Percentiles rank a stretch among this genome's conserved stretches.
Evolutionary conservation across 37 sponge, comb jelly and placozoan genomes (phyloP).

Genomic region (Axinella damicornis): DNA sequence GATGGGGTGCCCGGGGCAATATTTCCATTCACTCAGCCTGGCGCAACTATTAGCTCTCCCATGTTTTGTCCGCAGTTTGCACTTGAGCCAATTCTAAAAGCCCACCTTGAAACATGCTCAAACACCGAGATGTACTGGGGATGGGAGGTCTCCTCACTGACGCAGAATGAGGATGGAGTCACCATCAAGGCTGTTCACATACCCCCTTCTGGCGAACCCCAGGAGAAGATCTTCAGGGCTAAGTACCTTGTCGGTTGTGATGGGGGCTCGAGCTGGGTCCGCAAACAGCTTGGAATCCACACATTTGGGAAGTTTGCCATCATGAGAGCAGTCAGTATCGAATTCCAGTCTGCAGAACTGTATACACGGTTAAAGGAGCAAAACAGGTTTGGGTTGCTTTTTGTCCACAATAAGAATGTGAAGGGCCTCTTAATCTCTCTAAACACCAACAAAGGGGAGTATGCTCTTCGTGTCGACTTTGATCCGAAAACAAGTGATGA

Average conservation of each 20-base stretch:
- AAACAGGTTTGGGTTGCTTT: conserved; percentile 6
- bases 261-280: conserved; percentile 66
- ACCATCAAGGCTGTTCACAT: conserved; percentile 4
- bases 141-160: conserved; percentile 30
- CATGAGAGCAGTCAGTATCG: conserved; percentile 61
- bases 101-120: conserved; percentile 34
- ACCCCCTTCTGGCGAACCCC: background rate
- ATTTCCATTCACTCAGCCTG: conserved; percentile 32
- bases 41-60: conserved; percentile 17
- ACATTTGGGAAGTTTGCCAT: conserved; percentile 68
- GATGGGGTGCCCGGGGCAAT: conserved; percentile 20
- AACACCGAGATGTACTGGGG: conserved; percentile 59
- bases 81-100: conserved; percentile 64
- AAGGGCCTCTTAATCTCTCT: conserved; percentile 24
- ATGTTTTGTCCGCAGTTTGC: conserved; percentile 66
- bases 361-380: background rate
- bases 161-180: conserved; percentile 71
- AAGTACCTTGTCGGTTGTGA: conserved; percentile 69
- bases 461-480: conserved; percentile 34
- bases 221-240: conserved; percentile 50
- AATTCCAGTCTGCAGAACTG: conserved; percentile 58
- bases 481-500: conserved; percentile 29
- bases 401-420: conserved; percentile 5
- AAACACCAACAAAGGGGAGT: conserved; percentile 25
- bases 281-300: conserved; percentile 64